These are phyloP conservation scores for Oncorhynchus tshawytscha DNA, from an alignment of 2,113 vertebrate genomes.

Conservation along the genomic window DNA sequence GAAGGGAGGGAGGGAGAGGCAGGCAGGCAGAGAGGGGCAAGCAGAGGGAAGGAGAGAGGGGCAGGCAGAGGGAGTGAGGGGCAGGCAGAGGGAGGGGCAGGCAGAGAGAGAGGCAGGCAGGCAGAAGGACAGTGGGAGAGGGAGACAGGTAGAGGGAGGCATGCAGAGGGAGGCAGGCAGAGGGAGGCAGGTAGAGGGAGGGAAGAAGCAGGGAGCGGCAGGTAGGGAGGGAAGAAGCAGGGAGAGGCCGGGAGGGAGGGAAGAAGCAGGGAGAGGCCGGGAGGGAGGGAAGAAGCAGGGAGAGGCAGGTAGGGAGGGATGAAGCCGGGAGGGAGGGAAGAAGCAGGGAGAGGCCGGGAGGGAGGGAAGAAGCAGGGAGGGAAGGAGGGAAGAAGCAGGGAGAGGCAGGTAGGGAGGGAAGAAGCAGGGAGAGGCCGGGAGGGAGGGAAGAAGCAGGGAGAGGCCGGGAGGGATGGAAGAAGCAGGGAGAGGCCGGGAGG, in stretches of 20 bases:
- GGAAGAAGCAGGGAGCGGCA: not conserved
- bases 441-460: too few species aligned
- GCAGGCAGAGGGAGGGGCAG: too few species aligned
- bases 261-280: too few species aligned
- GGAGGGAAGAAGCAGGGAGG: too few species aligned
- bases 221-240: fast-evolving
- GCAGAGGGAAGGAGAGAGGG: too few species aligned
- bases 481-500: not conserved
- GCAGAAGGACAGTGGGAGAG: conserved; percentile 16
- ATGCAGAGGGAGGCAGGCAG: too few species aligned
- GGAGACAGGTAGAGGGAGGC: conserved; percentile 9
- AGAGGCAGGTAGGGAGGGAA: too few species aligned
- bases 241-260: too few species aligned
- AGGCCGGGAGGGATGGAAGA: not conserved
- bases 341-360: too few species aligned
- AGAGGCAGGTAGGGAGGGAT: not conserved
- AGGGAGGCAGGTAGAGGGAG: conserved; percentile 24
- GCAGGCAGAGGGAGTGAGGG: not conserved
- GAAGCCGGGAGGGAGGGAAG: too few species aligned
- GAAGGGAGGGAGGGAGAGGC: not conserved
- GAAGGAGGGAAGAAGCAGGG: too few species aligned
- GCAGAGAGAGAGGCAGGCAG: not conserved
- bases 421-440: not conserved
- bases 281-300: conserved; percentile 2
- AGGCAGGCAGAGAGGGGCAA: too few species aligned